Evolutionary conservation across 2,113 vertebrate genomes (phyloP).

Genomic region (Vulpes ferrilata): DNA sequence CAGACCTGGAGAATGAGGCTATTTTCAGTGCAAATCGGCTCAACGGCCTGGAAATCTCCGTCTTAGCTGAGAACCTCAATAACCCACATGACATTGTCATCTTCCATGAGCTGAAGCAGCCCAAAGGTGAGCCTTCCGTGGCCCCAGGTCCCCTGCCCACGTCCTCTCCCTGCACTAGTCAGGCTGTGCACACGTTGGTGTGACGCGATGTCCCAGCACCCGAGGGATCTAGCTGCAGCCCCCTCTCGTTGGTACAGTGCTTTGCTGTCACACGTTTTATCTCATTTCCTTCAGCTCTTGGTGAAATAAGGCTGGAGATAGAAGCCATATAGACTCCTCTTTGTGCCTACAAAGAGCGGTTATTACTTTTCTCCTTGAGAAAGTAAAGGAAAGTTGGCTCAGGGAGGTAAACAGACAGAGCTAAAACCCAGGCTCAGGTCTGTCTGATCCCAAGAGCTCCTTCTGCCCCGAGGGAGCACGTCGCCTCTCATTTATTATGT

Average conservation of each 20-base stretch:
- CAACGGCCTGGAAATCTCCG: constrained; percentile 92
- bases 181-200: not conserved
- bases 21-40: constrained; percentile 97
- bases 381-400: not conserved
- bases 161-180: not conserved
- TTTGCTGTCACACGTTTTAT: not conserved
- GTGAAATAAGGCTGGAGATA: not conserved
- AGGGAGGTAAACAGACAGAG: not conserved
- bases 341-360: not conserved
- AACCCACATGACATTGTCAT: constrained; percentile 97
- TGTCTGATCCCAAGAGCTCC: not conserved
- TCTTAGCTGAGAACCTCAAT: constrained; percentile 96
- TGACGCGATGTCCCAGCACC: not conserved
- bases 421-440: not conserved
- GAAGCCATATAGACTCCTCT: not conserved
- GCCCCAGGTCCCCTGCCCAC: not conserved
- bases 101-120: constrained; percentile 97
- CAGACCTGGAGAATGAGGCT: constrained; percentile 96
- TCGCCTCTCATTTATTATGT: not conserved
- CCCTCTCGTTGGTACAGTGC: not conserved
- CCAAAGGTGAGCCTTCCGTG: constrained; percentile 90
- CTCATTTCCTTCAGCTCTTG: constrained; percentile 10
- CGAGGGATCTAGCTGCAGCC: not conserved
- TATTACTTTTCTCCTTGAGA: not conserved
- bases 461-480: not conserved